phyloP scores from a whole-genome alignment of 2,888 invertebrate genomes.

The Chironomus tentans region DNA sequence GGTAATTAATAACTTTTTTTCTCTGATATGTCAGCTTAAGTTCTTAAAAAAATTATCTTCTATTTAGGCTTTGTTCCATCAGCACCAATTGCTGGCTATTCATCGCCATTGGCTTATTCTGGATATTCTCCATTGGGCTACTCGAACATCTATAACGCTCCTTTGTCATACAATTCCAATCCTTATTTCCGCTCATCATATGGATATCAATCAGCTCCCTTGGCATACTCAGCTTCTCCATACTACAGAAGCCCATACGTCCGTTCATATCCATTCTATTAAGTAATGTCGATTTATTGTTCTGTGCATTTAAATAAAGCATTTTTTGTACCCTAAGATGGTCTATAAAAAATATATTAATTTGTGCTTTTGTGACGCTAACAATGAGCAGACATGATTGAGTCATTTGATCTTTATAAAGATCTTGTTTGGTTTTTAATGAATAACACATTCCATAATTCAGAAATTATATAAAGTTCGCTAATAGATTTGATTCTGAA shows the following conservation, averaged over 20 bases:
- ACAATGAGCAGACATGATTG: too few relatives aligned
- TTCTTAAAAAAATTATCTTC: not conserved
- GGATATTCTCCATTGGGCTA: conserved; percentile 35
- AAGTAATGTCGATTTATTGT: not conserved
- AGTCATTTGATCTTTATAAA: too few relatives aligned
- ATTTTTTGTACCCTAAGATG: not conserved
- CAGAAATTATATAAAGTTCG: too few relatives aligned
- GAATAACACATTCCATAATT: too few relatives aligned
- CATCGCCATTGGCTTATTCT: conserved; percentile 34
- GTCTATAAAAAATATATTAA: not conserved
- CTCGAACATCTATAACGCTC: conserved; percentile 32
- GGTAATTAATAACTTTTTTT: not conserved
- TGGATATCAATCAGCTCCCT: not conserved
- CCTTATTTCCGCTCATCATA: not conserved
- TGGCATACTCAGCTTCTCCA: not conserved
- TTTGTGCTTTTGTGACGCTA: too few relatives aligned
- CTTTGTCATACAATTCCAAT: conserved; percentile 29
- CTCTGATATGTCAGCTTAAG: conserved; percentile 31
- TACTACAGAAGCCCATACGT: not conserved
- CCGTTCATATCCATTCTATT: not conserved
- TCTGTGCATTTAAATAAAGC: not conserved
- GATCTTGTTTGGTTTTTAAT: too few relatives aligned
- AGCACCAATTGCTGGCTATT: conserved; percentile 24
- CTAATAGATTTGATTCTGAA: too few relatives aligned
- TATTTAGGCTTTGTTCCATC: conserved; percentile 15